Base-by-base conservation (phyloP, 1,140 invertebrate species). In the Conus ventricosus region DNA sequence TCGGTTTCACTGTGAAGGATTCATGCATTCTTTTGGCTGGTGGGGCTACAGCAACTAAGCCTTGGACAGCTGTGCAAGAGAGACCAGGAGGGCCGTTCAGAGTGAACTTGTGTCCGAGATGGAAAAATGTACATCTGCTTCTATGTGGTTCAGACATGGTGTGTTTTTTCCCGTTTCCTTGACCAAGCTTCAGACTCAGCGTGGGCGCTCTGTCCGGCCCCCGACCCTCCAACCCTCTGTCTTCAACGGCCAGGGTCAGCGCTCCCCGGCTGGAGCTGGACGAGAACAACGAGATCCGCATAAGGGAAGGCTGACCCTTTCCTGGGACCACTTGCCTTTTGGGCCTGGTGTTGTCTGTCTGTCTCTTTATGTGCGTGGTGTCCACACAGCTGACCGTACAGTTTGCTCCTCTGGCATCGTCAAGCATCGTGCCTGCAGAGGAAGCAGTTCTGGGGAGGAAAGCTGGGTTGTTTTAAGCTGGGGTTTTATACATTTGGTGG, bases 211-310 rank as follows among this genome's bases (percentile, higher is more conserved):
- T 92, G 91, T 84, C 91, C 89, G 54, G 91, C 90, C 75, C 90
- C 89, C 11, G 86, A 87, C 82, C 39, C 60, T 53, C 86, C 84
- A n/a, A 80, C 84, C n/a, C 89, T 51, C 20, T 75, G 57, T 57
- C 83, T 20, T 82, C 80, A 71, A 67, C 85, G 20, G 25, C 60
- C 27, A 80, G 76, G 17, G 88, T n/a, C 84, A 85, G 54, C 17
- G 78, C 88, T 89, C 88, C 53, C 20, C 85, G 92, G n/a, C 89
- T 94, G 15, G 93, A 94, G 67, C 91, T 94, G 67, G 93, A 94
- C 87, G 91, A 93, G 71, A 91, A 93, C 89, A 90, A 94, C 89
- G 93, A 94, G 83, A 92, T 94, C 17, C 88, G 92, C 67, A 88
- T 93, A 17, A 78, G 93, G 75, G 92, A 93, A 51, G 90, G 89